Evolutionary conservation across 2,113 vertebrate species (phyloP), one percentile per base, ranked within the genome.

Genomic region (Prochilodus magdalenae): DNA sequence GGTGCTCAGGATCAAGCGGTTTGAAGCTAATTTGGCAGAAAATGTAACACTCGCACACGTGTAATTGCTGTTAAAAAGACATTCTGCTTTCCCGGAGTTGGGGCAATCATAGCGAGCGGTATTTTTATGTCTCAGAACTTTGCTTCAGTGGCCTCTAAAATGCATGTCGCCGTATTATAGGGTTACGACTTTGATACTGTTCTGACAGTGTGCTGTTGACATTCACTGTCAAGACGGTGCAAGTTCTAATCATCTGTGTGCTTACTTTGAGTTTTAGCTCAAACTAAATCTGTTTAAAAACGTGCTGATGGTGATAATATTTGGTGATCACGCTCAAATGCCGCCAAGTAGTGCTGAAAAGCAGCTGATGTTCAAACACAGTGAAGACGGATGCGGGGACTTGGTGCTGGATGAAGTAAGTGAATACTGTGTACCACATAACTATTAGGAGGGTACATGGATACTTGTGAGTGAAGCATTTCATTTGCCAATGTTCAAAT

Each of bases 11-110:
- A 94, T 93, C 90, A 88, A 91, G 91, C 91, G 90, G 89, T 91
- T 92, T 89, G 84, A 88, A 94, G 91, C 86, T 94, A 94, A 94
- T 94, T 94, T 93, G 93, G 89, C 92, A 91, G 91, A 93, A 94
- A 91, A 91, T 93, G 90, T 92, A 90, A 90, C 89, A 82, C 87
- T 87, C 87, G 90, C 89, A 89, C 86, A 88, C 85, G 87, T 82
- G 86, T 93, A 91, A 93, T 93, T 92, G 92, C 88, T 84, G 88
- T 90, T 91, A 89, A 91, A 90, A 93, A 92, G 90, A 93, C 89
- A 86, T 86, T 78, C 88, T 89, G 63, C 84, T 67, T 82, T 83
- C 82, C 44, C 30, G 81, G 79, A 85, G 73, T 77, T 73, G 71
- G 33, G 65, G 36, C 62, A 20, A 73, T 82, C 33, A 59, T 65